These are phyloP conservation scores for Pectinophora gossypiella DNA, from an alignment of 1,140 invertebrate genomes.

Conservation along the genomic window DNA sequence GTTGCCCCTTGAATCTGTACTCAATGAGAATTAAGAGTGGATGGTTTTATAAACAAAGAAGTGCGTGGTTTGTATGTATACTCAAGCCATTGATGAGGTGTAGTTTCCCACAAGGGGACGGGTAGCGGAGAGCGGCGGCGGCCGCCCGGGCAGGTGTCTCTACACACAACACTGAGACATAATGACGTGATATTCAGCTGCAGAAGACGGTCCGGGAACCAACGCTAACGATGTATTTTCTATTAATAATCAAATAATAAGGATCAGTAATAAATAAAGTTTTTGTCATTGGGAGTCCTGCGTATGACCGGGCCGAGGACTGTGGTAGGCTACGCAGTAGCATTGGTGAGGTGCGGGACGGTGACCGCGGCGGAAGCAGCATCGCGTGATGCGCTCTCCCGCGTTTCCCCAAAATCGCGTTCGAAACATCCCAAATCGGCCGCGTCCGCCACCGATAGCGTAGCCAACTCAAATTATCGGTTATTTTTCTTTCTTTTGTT, in stretches of 20 bases:
- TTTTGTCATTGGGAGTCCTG: too few relatives aligned
- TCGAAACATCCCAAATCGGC: conserved; percentile 48
- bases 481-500: conserved; percentile 68
- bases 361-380: conserved; percentile 4
- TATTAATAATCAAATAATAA: too few relatives aligned
- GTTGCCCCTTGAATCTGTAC: not conserved
- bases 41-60: conserved; percentile 72
- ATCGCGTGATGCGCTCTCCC: conserved; percentile 53
- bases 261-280: too few relatives aligned
- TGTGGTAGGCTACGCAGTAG: too few relatives aligned
- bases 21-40: not conserved
- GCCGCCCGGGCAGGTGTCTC: conserved; percentile 40
- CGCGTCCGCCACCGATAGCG: conserved; percentile 48
- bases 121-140: conserved; percentile 10
- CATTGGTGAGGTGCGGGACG: too few relatives aligned
- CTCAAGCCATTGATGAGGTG: conserved; percentile 64
- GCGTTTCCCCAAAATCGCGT: conserved; percentile 49
- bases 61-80: conserved; percentile 50
- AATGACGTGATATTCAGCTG: conserved; percentile 29
- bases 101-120: conserved; percentile 61
- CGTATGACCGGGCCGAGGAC: too few relatives aligned
- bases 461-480: conserved; percentile 53
- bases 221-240: not conserved
- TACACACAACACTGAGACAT: conserved; percentile 37
- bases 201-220: conserved; percentile 30